Base-by-base conservation (phyloP, 2,797 vertebrate species). In the Tinamus major region DNA sequence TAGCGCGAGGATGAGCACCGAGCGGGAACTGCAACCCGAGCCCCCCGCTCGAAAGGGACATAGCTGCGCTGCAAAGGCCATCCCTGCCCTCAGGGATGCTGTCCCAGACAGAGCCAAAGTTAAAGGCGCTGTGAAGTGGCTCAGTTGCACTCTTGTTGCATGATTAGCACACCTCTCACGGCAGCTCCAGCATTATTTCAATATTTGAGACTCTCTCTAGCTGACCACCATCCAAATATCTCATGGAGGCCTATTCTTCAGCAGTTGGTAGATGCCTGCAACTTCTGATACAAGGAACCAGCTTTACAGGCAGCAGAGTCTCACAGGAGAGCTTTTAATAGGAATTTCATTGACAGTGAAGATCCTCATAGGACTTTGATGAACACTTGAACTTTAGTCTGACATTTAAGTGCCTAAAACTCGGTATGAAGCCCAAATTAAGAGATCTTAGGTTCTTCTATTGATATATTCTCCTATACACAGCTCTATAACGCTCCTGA, bases 381-480 rank as follows among this genome's bases (percentile, higher is more conserved):
- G 74, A 96, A 90, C 91, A 84, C 67, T 85, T 86, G 85, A 96
- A 95, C 92, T 93, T 96, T 78, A 90, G 64, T 83, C 82, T 94
- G 87, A 94, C 89, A 95, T 96, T 95, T 94, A 90, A 71, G 70
- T 72, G 27, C n/a, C 83, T 74, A 95, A 96, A 96, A 94, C 81
- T 87, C 83, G 37, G 42, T 87, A 87, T 89, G 94, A 96, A 93
- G 83, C 84, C 61, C 55, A 94, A 95, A 97, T 93, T 84, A 95
- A 95, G 87, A 94, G 75, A 95, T 92, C 67, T 78, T 75, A 35
- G 19, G 61, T 17, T 46, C 61, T 44, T 42, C 39, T 93, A 84
- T 91, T 75, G 96, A 94, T 92, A 92, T 49, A 81, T 93, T 76
- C 81, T 71, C 79, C 56, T 26, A 33, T 65, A 83, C 5, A 24